Evolutionary conservation across 2,888 invertebrate genomes (phyloP).

Genomic region (Agrilus mali): DNA sequence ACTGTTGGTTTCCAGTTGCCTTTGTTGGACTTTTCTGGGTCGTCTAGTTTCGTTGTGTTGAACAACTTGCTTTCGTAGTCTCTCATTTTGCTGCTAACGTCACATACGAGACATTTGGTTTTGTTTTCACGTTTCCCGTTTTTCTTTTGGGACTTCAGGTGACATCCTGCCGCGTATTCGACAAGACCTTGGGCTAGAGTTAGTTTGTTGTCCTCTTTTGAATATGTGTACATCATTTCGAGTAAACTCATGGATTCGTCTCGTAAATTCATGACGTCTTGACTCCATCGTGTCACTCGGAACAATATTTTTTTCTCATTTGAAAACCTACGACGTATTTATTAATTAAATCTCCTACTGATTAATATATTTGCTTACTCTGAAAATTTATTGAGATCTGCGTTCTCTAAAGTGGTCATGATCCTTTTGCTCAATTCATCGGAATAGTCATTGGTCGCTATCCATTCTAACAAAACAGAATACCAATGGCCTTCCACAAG

Average conservation of each 20-base stretch:
- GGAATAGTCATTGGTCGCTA: slow-evolving; percentile 19
- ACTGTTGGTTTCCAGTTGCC: slow-evolving; percentile 51
- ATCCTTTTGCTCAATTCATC: slow-evolving; percentile 24
- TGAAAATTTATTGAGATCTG: slow-evolving; percentile 6
- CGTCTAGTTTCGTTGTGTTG: slow-evolving; percentile 33
- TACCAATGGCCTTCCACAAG: slow-evolving; percentile 32
- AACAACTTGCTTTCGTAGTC: slow-evolving; percentile 45
- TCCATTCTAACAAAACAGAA: slow-evolving; percentile 28
- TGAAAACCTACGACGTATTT: slow-evolving; percentile 5
- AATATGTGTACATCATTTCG: slow-evolving; percentile 18
- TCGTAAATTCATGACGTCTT: slow-evolving; percentile 24
- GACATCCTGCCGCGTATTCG: slow-evolving; percentile 41
- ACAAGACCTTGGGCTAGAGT: slow-evolving; percentile 29
- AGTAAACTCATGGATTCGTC: slow-evolving; percentile 22
- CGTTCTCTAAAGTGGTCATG: slow-evolving; percentile 14
- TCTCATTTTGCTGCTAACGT: slow-evolving; percentile 32
- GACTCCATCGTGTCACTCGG: slow-evolving; percentile 23
- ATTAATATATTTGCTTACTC: slow-evolving; percentile 2
- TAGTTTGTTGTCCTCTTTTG: slow-evolving; percentile 8
- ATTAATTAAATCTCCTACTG: neutral
- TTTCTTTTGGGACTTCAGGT: slow-evolving; percentile 34
- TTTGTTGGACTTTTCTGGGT: slow-evolving; percentile 36
- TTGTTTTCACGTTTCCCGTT: slow-evolving; percentile 15
- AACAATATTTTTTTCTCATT: slow-evolving; percentile 17
- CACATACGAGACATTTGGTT: slow-evolving; percentile 34